Evolutionary conservation across 2,113 vertebrate species (phyloP).

Genomic region (Typhlomys cinereus): DNA sequence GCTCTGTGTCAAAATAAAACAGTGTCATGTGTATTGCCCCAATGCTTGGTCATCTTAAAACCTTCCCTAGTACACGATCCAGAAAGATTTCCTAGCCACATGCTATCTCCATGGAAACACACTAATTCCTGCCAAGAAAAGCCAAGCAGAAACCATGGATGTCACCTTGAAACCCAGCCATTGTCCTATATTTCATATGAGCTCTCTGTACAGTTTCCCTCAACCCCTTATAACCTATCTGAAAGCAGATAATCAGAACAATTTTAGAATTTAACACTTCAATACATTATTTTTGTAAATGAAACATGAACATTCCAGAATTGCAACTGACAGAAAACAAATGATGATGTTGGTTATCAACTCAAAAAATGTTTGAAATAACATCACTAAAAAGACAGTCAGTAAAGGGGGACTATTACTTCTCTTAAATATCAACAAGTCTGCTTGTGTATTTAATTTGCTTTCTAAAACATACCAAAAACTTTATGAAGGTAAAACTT

Average conservation of each 20-base stretch:
- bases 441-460: conserved; percentile 17
- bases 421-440: not conserved
- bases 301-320: not conserved
- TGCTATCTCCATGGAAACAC: not conserved
- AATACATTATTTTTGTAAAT: not conserved
- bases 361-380: not conserved
- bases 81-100: not conserved
- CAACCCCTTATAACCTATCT: not conserved
- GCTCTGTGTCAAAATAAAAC: not conserved
- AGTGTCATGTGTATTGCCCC: not conserved
- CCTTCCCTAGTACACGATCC: not conserved
- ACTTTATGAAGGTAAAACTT: not conserved
- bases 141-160: not conserved
- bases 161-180: not conserved
- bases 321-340: not conserved
- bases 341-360: not conserved
- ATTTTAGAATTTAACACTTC: not conserved
- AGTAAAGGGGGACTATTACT: not conserved
- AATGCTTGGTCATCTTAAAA: not conserved
- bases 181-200: not conserved
- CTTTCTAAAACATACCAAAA: conserved; percentile 19
- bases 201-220: not conserved
- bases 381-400: not conserved
- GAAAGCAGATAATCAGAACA: not conserved
- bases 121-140: not conserved